Base-by-base conservation (phyloP, 2,797 vertebrate species). In the Xiphophorus birchmanni region DNA sequence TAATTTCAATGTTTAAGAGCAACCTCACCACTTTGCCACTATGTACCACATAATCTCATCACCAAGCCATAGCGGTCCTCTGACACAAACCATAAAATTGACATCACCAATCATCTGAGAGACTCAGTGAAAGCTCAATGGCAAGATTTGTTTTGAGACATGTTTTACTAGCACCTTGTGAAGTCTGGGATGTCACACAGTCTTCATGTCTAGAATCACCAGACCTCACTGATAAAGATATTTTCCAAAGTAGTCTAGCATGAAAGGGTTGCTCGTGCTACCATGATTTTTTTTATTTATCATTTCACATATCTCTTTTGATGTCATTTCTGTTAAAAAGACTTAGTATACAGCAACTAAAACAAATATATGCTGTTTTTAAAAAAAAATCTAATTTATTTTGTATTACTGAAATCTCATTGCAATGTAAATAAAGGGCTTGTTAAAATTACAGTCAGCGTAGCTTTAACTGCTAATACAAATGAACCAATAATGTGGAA, bases 281-380 rank as follows among this genome's bases (percentile, higher is more conserved):
- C 18, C 48, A 21, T 8, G 0, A 8, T 45, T 47, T 47, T 47
- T 21, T 21, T 21, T 3, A 32, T n/a, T n/a, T n/a, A 52, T 52
- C 50, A 52, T 26, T 71, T 35, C 13, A 37, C 56, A n/a, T 2
- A 18, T 12, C 15, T 48, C 71, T n/a, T n/a, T 56, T n/a, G 21
- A 17, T 52, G 29, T 77, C 78, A 67, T 29, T 88, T 76, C 44
- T 74, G 15, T 75, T 81, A 79, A 76, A 86, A 26, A 54, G 10
- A 73, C 13, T 10, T 32, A 48, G 4, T 48, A 26, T 47, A 32
- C 45, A 17, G 8, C 18, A 48, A 47, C 45, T 48, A 17, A 73
- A 73, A 65, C 15, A 15, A 11, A 65, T 47, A 65, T 47, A 45
- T 73, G 40, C 1, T 72, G 11, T 35, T 26, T 17, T 71, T 73